Evolutionary conservation across 2,113 vertebrate species (phyloP), one percentile per base, ranked within the genome.

Genomic region (Callipepla californica): DNA sequence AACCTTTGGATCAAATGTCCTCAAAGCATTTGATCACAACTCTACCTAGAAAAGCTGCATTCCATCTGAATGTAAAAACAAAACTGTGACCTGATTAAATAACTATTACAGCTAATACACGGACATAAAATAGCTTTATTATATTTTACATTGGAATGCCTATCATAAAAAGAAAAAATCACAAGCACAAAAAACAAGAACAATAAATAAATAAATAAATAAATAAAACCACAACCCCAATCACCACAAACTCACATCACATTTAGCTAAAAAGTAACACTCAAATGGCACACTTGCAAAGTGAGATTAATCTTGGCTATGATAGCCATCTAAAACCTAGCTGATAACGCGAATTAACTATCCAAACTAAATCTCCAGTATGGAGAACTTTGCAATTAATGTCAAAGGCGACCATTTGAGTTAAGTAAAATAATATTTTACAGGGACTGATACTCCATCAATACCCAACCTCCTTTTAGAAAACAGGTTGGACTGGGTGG

Each of bases 351-450:
- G 65, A 81, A 32, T 58, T 34, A 70, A 14, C 38, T 34, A 67
- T 42, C 5, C 86, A 67, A 51, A 34, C 18, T 78, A 61, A 62
- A 42, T 34, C 55, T 78, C 23, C 65, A 80, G 45, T 3, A 59
- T 2, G 73, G 28, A 72, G 13, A 7, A 26, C 34, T 53, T 8
- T 0, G 1, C 9, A 74, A 74, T 38, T 51, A 16, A 5, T 6
- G 17, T 14, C 63, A 26, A 69, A 69, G 47, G 47, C 26, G 36
- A 36, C 62, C 34, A 18, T 30, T 47, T 78, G 4, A 4, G 12
- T 72, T 3, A 62, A 18, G 14, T 12, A 6, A 84, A 53, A 47
- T 23, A 73, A 77, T 6, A 21, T 55, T 13, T 47, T 76, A 57
- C 8, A 57, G 30, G 9, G 30, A 76, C 1, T 58, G 63, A 79